phyloP scores from a whole-genome alignment of 2,797 vertebrate species.

The Xiphophorus birchmanni region DNA sequence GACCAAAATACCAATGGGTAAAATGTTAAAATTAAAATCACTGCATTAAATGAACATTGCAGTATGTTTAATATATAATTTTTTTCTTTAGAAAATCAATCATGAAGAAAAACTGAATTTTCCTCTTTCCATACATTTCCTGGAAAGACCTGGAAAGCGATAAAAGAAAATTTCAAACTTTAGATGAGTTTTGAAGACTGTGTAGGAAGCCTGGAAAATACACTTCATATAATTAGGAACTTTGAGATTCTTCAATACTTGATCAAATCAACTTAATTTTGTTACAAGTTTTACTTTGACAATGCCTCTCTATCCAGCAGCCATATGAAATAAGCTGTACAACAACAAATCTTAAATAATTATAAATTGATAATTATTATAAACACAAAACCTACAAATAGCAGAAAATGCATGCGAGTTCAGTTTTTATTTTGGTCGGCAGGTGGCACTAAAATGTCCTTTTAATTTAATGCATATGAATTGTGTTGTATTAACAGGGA shows the following conservation, averaged over 20 bases:
- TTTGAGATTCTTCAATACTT: neutral
- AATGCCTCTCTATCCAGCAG: conserved; percentile 57
- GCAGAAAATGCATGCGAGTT: neutral
- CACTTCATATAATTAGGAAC: neutral
- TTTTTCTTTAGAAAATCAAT: neutral
- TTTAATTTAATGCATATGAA: neutral
- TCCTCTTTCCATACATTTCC: neutral
- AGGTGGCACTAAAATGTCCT: neutral
- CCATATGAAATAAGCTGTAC: neutral
- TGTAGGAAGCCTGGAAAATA: neutral
- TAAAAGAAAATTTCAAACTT: neutral
- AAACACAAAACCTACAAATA: neutral
- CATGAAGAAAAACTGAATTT: neutral
- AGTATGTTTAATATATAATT: neutral
- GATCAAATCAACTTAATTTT: neutral
- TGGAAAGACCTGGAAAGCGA: neutral
- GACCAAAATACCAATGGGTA: neutral
- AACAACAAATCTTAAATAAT: neutral
- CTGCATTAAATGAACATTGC: neutral
- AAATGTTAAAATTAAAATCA: neutral
- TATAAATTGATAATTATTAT: neutral
- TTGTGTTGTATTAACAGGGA: neutral
- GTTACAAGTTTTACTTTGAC: conserved; percentile 2
- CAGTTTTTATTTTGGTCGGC: neutral
- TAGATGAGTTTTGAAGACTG: neutral